phyloP scores from a whole-genome alignment of 1,140 invertebrate genomes.

The Teleopsis dalmanni region DNA sequence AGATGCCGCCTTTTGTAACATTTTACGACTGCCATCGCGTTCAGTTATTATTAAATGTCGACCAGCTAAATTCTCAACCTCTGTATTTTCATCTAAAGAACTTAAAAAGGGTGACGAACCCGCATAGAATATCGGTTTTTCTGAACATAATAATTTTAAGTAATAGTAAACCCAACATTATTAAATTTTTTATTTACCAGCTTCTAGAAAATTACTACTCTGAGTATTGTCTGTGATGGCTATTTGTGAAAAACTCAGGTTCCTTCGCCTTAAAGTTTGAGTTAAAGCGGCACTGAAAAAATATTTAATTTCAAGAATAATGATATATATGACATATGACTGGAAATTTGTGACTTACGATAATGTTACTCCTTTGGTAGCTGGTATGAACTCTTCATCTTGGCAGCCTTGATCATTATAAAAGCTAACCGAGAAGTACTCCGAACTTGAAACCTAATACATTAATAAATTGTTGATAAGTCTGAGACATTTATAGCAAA shows the following conservation, averaged over 20 bases:
- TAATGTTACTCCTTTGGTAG: constrained; percentile 58
- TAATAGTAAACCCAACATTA: neutral
- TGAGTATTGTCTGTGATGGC: constrained; percentile 39
- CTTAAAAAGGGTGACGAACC: constrained; percentile 26
- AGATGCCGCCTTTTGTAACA: constrained; percentile 37
- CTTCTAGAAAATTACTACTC: constrained; percentile 51
- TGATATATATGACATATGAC: neutral
- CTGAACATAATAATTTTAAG: neutral
- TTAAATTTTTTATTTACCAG: constrained; percentile 41
- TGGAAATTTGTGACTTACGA: constrained; percentile 51
- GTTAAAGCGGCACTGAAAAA: constrained; percentile 47
- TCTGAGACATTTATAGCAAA: too few relatives aligned
- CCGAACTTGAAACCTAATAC: constrained; percentile 68
- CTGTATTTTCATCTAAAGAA: constrained; percentile 58
- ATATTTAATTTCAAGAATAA: neutral
- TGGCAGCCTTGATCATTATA: constrained; percentile 48
- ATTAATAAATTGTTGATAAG: too few relatives aligned
- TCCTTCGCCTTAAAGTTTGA: constrained; percentile 32
- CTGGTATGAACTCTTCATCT: constrained; percentile 59
- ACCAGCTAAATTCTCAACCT: constrained; percentile 60
- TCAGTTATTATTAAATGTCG: constrained; percentile 58
- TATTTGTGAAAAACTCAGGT: constrained; percentile 39
- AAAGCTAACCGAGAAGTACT: constrained; percentile 68
- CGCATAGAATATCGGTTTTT: neutral
- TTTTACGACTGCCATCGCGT: constrained; percentile 27